Percentiles rank a stretch among this genome's conserved stretches.
Conservation (phyloP, 2,888 invertebrate genomes). For the Didymodactylos carnosus region DNA sequence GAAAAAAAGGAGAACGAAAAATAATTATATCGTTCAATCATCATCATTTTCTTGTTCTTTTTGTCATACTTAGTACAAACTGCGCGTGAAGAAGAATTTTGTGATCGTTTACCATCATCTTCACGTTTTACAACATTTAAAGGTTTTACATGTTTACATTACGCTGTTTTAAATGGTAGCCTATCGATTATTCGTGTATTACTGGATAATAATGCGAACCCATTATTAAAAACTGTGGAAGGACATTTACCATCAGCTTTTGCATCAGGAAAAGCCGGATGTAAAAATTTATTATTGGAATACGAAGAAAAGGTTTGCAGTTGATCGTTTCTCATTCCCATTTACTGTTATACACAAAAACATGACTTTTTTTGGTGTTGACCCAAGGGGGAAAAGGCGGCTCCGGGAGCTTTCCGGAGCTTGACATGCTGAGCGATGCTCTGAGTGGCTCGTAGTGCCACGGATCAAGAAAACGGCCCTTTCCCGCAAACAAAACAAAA, state of each 20-base stretch:
- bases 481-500: too few relatives aligned
- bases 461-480: too few relatives aligned
- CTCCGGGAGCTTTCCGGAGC: too few relatives aligned
- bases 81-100: conserved; percentile 61
- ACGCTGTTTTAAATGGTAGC: conserved; percentile 59
- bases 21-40: conserved; percentile 11
- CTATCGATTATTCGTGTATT: conserved; percentile 45
- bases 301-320: not conserved
- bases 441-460: too few relatives aligned
- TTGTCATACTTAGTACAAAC: too few relatives aligned
- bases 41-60: too few relatives aligned
- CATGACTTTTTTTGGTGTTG: too few relatives aligned
- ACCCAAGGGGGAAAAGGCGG: too few relatives aligned
- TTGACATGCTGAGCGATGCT: too few relatives aligned
- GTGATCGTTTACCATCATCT: conserved; percentile 42
- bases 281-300: conserved; percentile 43
- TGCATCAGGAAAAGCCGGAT: conserved; percentile 44
- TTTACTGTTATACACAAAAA: too few relatives aligned
- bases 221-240: conserved; percentile 50
- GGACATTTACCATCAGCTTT: conserved; percentile 57
- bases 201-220: conserved; percentile 43
- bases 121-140: conserved; percentile 51
- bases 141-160: conserved; percentile 69
- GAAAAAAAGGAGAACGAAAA: conserved; percentile 24
- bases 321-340: too few relatives aligned